Percentiles rank a stretch among this genome's conserved stretches.
phyloP scores from a whole-genome alignment of 2,797 vertebrate genomes.

The Crocidura indochinensis region DNA sequence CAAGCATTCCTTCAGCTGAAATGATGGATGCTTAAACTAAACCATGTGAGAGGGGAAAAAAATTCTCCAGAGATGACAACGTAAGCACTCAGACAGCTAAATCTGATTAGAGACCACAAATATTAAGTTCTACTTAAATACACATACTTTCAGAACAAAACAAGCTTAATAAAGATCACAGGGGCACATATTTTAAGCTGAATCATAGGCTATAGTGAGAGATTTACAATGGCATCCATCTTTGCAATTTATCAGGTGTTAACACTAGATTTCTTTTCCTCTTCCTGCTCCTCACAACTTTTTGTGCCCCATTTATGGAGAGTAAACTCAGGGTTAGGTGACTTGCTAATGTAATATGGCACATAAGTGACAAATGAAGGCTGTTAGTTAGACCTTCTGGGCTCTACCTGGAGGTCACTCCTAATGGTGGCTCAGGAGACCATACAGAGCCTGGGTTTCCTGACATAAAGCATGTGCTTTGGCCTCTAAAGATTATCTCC shows the following conservation, averaged over 20 bases:
- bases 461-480: too few species aligned
- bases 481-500: too few species aligned
- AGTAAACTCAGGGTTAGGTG: neutral
- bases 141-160: slow-evolving; percentile 63
- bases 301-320: neutral
- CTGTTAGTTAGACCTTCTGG: too few species aligned
- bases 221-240: neutral
- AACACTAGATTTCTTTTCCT: neutral
- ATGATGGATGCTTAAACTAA: slow-evolving; percentile 10
- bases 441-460: too few species aligned
- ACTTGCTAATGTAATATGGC: too few species aligned
- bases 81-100: slow-evolving; percentile 60
- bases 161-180: slow-evolving; percentile 55
- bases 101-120: slow-evolving; percentile 74
- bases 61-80: slow-evolving; percentile 71
- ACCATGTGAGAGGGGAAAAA: slow-evolving; percentile 37
- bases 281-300: neutral
- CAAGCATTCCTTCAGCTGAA: neutral
- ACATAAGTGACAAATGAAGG: neutral
- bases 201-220: slow-evolving; percentile 26
- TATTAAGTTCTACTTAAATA: slow-evolving; percentile 13
- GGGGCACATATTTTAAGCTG: slow-evolving; percentile 49
- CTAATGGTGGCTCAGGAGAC: too few species aligned
- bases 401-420: too few species aligned
- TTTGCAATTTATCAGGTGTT: neutral